Percentiles rank a stretch among this genome's conserved stretches.
phyloP scores from a whole-genome alignment of 2,888 invertebrate species.

The Andrena camellia region DNA sequence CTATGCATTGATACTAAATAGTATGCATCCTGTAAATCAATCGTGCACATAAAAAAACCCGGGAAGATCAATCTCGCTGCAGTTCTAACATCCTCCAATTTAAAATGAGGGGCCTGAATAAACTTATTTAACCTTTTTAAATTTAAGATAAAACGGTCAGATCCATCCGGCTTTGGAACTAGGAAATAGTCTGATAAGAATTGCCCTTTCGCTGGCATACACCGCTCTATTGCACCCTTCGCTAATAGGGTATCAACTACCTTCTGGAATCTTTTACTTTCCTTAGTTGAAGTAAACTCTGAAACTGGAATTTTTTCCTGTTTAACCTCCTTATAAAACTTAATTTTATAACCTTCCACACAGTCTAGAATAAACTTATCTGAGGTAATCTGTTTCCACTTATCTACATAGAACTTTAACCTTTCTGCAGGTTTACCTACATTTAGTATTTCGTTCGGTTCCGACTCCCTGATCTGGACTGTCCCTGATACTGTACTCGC shows the following conservation, averaged over 20 bases:
- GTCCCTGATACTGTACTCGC: neutral
- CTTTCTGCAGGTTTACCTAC: slow-evolving; percentile 1
- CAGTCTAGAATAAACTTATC: slow-evolving; percentile 4
- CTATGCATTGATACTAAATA: slow-evolving; percentile 16
- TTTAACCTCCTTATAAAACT: neutral
- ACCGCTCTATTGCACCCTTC: neutral
- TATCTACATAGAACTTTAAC: neutral
- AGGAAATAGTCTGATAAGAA: slow-evolving; percentile 26
- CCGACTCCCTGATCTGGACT: neutral
- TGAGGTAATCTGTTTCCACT: neutral
- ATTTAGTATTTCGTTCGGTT: neutral
- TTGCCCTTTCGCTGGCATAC: neutral
- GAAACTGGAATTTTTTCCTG: neutral
- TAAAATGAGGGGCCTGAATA: slow-evolving; percentile 20
- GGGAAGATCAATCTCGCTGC: neutral
- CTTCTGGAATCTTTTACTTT: neutral
- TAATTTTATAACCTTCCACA: slow-evolving; percentile 1
- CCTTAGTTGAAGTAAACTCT: neutral
- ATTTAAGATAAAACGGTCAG: slow-evolving; percentile 20
- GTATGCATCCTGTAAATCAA: slow-evolving; percentile 34
- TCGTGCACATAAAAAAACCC: neutral
- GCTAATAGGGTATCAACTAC: neutral
- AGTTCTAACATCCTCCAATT: slow-evolving; percentile 23
- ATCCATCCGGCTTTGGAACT: slow-evolving; percentile 13
- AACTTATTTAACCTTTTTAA: slow-evolving; percentile 24